Evolutionary conservation across 2,797 vertebrate genomes (phyloP), one percentile per base, ranked within the genome.

Genomic region (Melanogrammus aeglefinus): DNA sequence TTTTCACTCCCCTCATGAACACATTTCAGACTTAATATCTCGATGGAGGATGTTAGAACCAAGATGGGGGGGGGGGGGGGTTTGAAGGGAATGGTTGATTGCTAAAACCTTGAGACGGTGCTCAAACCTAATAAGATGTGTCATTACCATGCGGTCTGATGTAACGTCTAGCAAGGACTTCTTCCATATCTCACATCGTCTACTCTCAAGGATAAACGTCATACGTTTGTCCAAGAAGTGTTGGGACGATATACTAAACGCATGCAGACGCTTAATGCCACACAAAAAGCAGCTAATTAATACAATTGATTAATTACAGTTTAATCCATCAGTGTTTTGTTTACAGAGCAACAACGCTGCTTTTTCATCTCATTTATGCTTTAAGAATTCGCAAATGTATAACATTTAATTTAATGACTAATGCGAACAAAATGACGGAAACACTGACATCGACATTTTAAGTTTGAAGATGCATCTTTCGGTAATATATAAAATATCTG

Each of bases 371-470:
- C 18, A 57, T 57, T 57, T 6, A 57, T 21, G 51, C 51, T 21
- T 24, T 6, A n/a, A 63, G n/a, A 63, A n/a, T 63, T 63, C n/a
- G 24, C 8, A 21, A 24, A 63, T 57, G 57, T 24, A 8, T 63
- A 63, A 24, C 21, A 57, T 57, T 18, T 14, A 6, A 21, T 21
- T 6, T 57, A 57, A 57, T 57, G 47, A 51, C 41, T 44, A 10
- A 44, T 44, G 13, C 12, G 35, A 44, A 44, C n/a, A 44, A 44
- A 57, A 57, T 57, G 47, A 44, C 13, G 12, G 81, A 82, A 73
- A 16, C 9, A 79, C 82, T 80, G 79, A 77, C 79, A 81, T 29
- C 57, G n/a, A 24, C 57, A 57, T n/a, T 57, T 57, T 6, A 63
- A 24, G 57, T 24, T 63, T n/a, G 57, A 10, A 63, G n/a, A 63